phyloP scores from a whole-genome alignment of 1,140 invertebrate species.

The Cotesia glomerata region DNA sequence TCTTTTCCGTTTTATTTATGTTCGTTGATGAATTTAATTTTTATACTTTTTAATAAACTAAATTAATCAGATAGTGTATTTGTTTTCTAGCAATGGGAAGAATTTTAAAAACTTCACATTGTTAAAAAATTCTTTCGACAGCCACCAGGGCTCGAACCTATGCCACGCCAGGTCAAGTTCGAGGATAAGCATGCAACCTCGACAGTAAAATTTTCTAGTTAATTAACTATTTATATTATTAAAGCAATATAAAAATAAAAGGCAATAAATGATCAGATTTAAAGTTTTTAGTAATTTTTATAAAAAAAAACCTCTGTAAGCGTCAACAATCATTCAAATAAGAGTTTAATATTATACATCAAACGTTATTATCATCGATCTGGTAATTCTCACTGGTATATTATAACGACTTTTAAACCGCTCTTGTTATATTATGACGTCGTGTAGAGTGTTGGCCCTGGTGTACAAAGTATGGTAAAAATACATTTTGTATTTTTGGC shows the following conservation, averaged over 20 bases:
- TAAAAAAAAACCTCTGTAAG: background rate
- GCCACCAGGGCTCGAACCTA: no score
- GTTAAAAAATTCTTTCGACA: no score
- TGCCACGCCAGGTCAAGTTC: no score
- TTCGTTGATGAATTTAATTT: no score
- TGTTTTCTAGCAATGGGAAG: no score
- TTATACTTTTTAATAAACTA: no score
- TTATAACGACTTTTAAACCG: background rate
- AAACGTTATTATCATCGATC: background rate
- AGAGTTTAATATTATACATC: constrained; percentile 6
- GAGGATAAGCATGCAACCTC: no score
- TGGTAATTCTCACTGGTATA: constrained; percentile 1
- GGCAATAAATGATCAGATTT: background rate
- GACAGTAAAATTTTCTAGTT: no score
- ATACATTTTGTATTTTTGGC: constrained; percentile 16
- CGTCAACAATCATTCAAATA: background rate
- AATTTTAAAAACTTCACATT: no score
- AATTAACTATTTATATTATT: background rate
- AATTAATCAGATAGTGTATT: no score
- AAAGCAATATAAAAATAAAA: background rate
- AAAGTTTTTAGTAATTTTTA: background rate
- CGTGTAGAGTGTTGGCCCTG: constrained; percentile 9
- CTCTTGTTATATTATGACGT: constrained; percentile 1
- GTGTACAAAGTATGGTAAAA: constrained; percentile 21
- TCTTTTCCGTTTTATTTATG: no score